Base-by-base conservation (phyloP, 2,113 vertebrate genomes). In the Lycocorax pyrrhopterus region DNA sequence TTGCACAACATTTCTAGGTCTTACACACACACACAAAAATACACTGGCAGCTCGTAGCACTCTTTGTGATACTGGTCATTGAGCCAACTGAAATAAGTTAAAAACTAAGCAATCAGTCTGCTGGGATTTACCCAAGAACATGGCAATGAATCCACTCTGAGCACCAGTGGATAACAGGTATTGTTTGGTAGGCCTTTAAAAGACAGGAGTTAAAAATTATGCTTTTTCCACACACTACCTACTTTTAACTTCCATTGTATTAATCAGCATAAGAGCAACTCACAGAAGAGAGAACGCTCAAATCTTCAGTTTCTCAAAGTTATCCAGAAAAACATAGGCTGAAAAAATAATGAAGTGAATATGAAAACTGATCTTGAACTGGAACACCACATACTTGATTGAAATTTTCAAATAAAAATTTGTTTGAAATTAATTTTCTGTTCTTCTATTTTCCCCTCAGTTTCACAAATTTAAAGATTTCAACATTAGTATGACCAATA, bases 11-110 rank as follows among this genome's bases (percentile, higher is more conserved):
- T 30, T 49, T 43, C n/a, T 16, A 79, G 23, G 75, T 68, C 49
- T 75, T 23, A 60, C 49, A 62, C 9, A 35, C 4, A 55, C 4
- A 47, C 10, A 43, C 6, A 63, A 12, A 89, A 27, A 43, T 3
- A 51, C 1, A 30, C 0, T 16, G 25, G 66, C 35, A 85, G 58
- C 20, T 75, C 13, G 2, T 1, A 55, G 43, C 4, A 1, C 26
- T 76, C 52, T 55, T 10, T 35, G 19, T 44, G 39, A 67, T 66
- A 67, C 30, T 12, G 19, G 53, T n/a, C 49, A 59, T 23, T 46
- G 62, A 73, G 17, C 33, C 4, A 12, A 72, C 17, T 25, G 32
- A 74, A 93, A 74, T 22, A 69, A 89, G 53, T 46, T 10, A 58
- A 63, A 41, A 91, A 44, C 43, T 35, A 46, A 7, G 14, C 27